These are phyloP conservation scores for Bradypodion ventrale DNA, from an alignment of 2,797 vertebrate species.

Conservation along the genomic window DNA sequence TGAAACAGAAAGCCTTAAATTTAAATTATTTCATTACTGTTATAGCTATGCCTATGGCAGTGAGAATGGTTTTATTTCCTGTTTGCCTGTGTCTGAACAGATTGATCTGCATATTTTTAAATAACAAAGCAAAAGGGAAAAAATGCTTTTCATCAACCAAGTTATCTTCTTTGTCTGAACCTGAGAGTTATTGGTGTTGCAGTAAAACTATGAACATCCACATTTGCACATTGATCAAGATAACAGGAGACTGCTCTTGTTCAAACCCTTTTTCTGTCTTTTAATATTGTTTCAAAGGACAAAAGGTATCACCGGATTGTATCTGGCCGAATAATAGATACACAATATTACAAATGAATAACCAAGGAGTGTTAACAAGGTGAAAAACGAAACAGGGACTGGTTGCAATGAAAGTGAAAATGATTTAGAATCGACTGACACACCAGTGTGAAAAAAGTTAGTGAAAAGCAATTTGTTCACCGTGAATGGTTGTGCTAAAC, in stretches of 20 bases:
- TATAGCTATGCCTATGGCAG: neutral
- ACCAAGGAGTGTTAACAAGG: no score
- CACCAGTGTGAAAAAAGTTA: neutral
- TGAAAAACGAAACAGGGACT: neutral
- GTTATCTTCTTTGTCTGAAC: neutral
- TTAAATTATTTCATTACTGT: neutral
- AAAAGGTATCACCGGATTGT: neutral
- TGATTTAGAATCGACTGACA: neutral
- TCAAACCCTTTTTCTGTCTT: neutral
- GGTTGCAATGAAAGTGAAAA: neutral
- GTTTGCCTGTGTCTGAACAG: neutral
- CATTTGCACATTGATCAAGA: neutral
- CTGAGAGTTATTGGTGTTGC: neutral
- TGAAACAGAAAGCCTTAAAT: neutral
- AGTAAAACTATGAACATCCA: neutral
- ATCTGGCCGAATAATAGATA: neutral
- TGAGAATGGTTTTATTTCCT: neutral
- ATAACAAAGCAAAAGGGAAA: neutral
- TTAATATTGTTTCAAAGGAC: neutral
- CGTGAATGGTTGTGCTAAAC: neutral
- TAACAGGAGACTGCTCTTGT: neutral
- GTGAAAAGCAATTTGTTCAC: neutral
- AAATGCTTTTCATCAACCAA: neutral
- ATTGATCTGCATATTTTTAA: neutral
- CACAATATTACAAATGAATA: neutral